Conservation (phyloP, 2,113 vertebrate species). For the Festucalex cinctus region DNA sequence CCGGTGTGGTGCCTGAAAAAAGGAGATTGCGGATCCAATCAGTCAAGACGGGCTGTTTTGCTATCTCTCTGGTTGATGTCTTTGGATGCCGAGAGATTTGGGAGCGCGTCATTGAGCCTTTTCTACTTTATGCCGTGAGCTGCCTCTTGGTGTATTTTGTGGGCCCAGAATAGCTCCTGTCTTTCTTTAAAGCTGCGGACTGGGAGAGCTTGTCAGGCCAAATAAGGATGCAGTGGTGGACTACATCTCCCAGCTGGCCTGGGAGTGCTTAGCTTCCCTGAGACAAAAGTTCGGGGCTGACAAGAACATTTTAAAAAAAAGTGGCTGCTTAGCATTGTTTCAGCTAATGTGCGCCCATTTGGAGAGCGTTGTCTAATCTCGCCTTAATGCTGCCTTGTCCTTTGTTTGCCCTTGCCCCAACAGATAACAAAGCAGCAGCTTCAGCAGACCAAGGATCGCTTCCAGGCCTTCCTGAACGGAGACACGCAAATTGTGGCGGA, state of each 20-base stretch:
- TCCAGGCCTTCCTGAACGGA: constrained; percentile 98
- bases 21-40: constrained; percentile 13
- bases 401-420: constrained; percentile 49
- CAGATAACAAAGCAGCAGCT: constrained; percentile 98
- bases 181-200: background rate
- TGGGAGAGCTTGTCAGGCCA: constrained; percentile 1
- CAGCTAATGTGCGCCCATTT: constrained; percentile 10
- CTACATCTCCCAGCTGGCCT: constrained; percentile 4
- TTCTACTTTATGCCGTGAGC: background rate
- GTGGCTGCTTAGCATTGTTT: constrained; percentile 1
- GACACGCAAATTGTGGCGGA: constrained; percentile 99
- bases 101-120: constrained; percentile 12
- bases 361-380: background rate
- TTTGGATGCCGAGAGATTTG: constrained; percentile 2
- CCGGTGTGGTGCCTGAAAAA: constrained; percentile 12
- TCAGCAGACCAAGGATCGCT: constrained; percentile 95
- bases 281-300: constrained; percentile 2
- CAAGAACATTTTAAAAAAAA: constrained; percentile 4
- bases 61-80: constrained; percentile 3
- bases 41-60: constrained; percentile 10
- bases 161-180: constrained; percentile 2
- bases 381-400: constrained; percentile 5
- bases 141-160: constrained; percentile 8
- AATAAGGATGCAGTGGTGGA: constrained; percentile 9
- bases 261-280: background rate